Conservation (phyloP, 2,888 invertebrate species). For the Bibio marci region DNA sequence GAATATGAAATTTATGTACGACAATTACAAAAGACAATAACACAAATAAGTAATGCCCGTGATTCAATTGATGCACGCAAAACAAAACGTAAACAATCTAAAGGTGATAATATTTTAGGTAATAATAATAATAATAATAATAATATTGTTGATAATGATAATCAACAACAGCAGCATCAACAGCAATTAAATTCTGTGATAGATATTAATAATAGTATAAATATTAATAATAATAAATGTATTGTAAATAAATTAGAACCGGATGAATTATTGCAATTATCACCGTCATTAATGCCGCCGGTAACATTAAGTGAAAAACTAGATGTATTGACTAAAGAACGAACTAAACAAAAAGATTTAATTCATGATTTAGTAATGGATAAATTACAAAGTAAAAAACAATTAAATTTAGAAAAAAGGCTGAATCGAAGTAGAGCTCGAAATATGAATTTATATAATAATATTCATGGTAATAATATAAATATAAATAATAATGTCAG, state of each 20-base stretch:
- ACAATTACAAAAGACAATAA: constrained; percentile 44
- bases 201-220: constrained; percentile 16
- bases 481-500: too few relatives aligned
- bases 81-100: constrained; percentile 34
- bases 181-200: constrained; percentile 18
- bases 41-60: constrained; percentile 50
- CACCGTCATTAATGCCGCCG: constrained; percentile 22
- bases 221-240: constrained; percentile 9
- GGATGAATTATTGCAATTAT: not conserved
- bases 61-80: constrained; percentile 50
- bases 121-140: constrained; percentile 3
- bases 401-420: constrained; percentile 40
- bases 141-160: constrained; percentile 4
- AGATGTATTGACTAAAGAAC: constrained; percentile 60
- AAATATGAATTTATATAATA: not conserved
- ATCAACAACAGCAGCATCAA: too few relatives aligned
- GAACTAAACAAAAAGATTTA: constrained; percentile 66
- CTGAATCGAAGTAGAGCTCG: constrained; percentile 40
- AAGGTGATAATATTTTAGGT: constrained; percentile 18
- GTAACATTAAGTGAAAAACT: constrained; percentile 47
- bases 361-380: constrained; percentile 72
- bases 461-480: too few relatives aligned
- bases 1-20: constrained; percentile 45
- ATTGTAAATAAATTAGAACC: constrained; percentile 1
- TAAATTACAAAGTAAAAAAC: constrained; percentile 51